These are phyloP conservation scores for Seriola quinqueradiata DNA, from an alignment of 2,113 vertebrate species.

Conservation along the genomic window DNA sequence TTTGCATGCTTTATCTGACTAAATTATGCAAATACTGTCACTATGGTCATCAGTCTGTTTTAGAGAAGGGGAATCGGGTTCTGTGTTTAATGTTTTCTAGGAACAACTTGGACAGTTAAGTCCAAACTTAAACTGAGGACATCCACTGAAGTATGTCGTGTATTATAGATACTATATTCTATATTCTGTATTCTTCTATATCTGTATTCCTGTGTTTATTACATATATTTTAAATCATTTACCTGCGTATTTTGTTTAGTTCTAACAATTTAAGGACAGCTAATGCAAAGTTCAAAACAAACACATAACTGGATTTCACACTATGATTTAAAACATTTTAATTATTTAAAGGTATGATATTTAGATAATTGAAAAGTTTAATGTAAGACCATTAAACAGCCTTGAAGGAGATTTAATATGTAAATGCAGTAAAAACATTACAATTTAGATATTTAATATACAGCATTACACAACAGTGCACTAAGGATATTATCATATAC, in stretches of 20 bases:
- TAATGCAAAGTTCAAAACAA: too few species aligned
- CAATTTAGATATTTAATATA: background rate
- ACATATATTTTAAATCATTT: too few species aligned
- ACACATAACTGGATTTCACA: too few species aligned
- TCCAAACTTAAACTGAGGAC: background rate
- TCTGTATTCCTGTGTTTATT: too few species aligned
- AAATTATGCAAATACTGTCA: background rate
- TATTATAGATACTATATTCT: background rate
- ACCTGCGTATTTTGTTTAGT: too few species aligned
- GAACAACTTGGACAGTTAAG: background rate
- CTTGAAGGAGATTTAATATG: too few species aligned
- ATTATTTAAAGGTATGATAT: too few species aligned
- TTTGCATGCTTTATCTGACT: background rate
- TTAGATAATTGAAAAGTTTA: too few species aligned
- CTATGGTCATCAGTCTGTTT: background rate
- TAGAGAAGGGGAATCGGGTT: background rate
- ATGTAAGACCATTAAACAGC: too few species aligned
- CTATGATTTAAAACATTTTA: too few species aligned
- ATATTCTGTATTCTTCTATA: too few species aligned
- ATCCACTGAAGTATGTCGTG: background rate
- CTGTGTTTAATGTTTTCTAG: conserved; percentile 16
- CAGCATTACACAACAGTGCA: background rate
- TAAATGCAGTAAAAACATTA: background rate
- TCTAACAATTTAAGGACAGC: too few species aligned
- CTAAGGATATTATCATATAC: background rate